Base-by-base conservation (phyloP, 2,888 invertebrate genomes). In the Nephrocerus scutellatus region DNA sequence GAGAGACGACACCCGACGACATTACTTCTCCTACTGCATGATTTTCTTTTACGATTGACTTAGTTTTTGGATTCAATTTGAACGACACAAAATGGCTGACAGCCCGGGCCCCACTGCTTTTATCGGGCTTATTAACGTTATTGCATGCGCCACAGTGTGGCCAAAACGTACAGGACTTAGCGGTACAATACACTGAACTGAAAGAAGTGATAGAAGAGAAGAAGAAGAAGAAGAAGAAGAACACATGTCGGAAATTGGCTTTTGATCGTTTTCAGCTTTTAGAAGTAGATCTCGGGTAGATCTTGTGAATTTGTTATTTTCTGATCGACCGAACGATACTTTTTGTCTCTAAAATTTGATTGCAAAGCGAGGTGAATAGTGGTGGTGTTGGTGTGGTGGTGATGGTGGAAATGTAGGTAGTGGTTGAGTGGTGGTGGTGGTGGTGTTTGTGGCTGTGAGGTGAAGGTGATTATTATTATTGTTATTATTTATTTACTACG, bases 101-200 rank as follows among this genome's bases (percentile, higher is more conserved):
- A n/a, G n/a, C n/a, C n/a, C n/a, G n/a, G n/a, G n/a, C 30, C 39
- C 28, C 18, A 23, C 30, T 21, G 32, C 12, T 25, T 30, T 40
- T 8, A 40, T 7, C 36, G 41, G 46, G 36, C 38, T 37, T 38
- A 25, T 43, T 8, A 33, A 14, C 15, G 13, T 25, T 8, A 41
- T 33, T 55, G 45, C 58, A 60, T 6, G 60, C 54, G 13, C 55
- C 57, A 50, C 66, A 67, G 23, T 64, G 56, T 12, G 79, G 77
- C 79, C 79, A 79, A 62, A 76, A 79, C 51, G 77, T 75, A 54
- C 78, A 78, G 9, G 73, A 72, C 44, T 70, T 72, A 33, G 72
- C 70, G 52, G 69, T 74, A 56, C 74, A 44, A 25, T 39, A 43
- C 41, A 42, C 45, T 45, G 33, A 76, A 22, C 70, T 52, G 46